These are phyloP conservation scores for Mythimna impura DNA, from an alignment of 2,888 invertebrate species.

Conservation along the genomic window DNA sequence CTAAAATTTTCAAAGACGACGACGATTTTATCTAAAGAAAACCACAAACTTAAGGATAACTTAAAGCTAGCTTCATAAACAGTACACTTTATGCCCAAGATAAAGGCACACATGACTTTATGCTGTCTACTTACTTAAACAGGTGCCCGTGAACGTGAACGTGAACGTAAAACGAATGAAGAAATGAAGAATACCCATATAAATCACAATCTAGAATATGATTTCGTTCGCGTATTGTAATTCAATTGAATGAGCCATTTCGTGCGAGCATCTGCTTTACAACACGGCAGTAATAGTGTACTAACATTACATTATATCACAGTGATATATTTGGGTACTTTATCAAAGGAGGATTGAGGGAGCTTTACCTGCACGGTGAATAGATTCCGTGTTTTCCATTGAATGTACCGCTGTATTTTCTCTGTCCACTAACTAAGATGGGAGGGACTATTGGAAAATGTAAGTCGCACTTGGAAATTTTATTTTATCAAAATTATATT, in stretches of 20 bases:
- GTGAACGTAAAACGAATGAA: conserved; percentile 14
- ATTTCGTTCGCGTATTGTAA: conserved; percentile 53
- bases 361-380: conserved; percentile 60
- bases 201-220: conserved; percentile 50
- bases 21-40: conserved; percentile 19
- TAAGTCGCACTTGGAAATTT: neutral
- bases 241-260: conserved; percentile 64
- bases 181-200: conserved; percentile 38
- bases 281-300: conserved; percentile 59
- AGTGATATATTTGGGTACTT: conserved; percentile 64
- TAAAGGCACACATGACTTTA: conserved; percentile 13
- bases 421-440: conserved; percentile 43
- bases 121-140: neutral
- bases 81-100: neutral
- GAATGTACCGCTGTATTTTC: conserved; percentile 50
- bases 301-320: conserved; percentile 61
- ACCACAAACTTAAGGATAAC: neutral
- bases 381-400: conserved; percentile 53
- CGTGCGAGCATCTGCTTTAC: conserved; percentile 60
- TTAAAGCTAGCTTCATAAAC: conserved; percentile 4
- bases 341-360: conserved; percentile 64
- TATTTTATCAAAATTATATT: neutral
- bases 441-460: conserved; percentile 5
- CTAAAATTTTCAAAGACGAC: neutral
- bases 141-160: conserved; percentile 4